Base-by-base conservation (phyloP, 2,888 invertebrate species). In the Ochropleura leucogaster region DNA sequence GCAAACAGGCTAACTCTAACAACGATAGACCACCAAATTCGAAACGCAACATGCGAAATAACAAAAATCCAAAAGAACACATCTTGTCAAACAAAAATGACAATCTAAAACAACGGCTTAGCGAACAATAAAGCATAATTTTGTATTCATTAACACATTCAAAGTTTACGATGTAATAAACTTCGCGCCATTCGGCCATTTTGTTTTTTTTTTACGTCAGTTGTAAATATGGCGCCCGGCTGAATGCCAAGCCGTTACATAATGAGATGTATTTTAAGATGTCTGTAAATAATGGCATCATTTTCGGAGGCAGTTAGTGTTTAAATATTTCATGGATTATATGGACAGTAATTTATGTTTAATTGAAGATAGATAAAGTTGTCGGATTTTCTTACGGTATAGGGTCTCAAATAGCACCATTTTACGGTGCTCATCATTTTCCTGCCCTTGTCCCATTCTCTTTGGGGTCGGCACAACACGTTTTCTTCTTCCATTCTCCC, bases 181-280 rank as follows among this genome's bases (percentile, higher is more conserved):
- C 60, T 86, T 79, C 81, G 74, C 85, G 87, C 85, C 87, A 78
- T 64, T 74, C 87, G 65, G 79, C 87, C 85, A 87, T 86, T 77
- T 86, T 86, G 81, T 42, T 44, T 83, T 85, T 85, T 85, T 86
- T 87, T 69, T 76, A 83, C 79, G 85, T 85, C 70, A 77, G 16
- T 69, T 64, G 68, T 77, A 80, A 74, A 78, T 57, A 78, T 66
- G 82, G 85, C 83, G 79, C 77, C 74, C 78, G 87, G 87, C 85
- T 18, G 68, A 70, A 69, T 49, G 87, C 88, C 87, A 87, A 75
- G 44, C 44, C 16, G 68, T 87, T 87, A 53, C 76, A 69, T 82
- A 87, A 86, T 64, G 63, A 80, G 70, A 63, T 79, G 68, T 85
- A 84, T 87, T 87, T 76, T 70, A 80, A 77, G 62, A 57, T 68